These are phyloP conservation scores for Anabas testudineus DNA, from an alignment of 2,797 vertebrate genomes.

Conservation along the genomic window DNA sequence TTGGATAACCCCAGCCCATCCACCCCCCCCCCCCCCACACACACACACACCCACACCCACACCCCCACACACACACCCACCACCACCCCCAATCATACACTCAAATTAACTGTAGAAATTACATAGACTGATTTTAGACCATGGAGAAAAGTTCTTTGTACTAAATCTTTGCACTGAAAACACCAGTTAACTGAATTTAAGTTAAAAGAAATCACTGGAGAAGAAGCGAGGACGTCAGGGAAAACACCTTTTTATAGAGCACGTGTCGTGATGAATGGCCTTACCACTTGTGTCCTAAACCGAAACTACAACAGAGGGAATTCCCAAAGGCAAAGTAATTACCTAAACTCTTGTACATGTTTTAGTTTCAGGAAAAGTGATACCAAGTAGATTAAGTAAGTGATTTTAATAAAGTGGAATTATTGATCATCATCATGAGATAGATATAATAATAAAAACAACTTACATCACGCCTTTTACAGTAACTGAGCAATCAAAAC, in stretches of 20 bases:
- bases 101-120: background rate
- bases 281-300: background rate
- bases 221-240: background rate
- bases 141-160: background rate
- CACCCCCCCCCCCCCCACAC: too few relatives aligned
- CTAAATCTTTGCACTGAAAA: background rate
- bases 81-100: background rate
- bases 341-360: too few relatives aligned
- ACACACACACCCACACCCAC: background rate
- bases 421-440: background rate
- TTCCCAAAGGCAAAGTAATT: conserved; percentile 27
- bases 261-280: background rate
- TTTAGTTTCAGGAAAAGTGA: conserved; percentile 15
- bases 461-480: background rate
- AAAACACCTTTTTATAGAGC: background rate
- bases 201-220: background rate
- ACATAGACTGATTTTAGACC: background rate
- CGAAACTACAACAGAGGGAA: conserved; percentile 50
- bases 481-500: background rate
- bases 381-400: conserved; percentile 1
- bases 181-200: background rate
- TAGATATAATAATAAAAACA: too few relatives aligned
- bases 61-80: too few relatives aligned
- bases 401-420: background rate
- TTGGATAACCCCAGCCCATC: too few relatives aligned